Evolutionary conservation across 2,888 invertebrate species (phyloP), one percentile per base, ranked within the genome.

Genomic region (Heliconius ethilla): DNA sequence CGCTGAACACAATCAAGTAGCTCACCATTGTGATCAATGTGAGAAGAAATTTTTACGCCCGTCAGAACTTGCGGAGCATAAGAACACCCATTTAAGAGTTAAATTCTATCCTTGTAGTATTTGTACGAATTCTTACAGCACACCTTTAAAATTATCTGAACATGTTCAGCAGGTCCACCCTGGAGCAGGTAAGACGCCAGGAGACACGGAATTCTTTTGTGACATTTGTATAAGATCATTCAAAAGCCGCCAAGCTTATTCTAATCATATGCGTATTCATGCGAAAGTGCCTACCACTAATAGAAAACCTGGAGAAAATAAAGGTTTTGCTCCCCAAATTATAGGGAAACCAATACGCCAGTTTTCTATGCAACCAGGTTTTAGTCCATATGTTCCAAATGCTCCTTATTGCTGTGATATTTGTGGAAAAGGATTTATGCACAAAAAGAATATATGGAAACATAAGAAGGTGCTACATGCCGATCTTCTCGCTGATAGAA

Each of bases 21-120:
- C 94, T 2, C 94, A 95, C 82, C 94, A 94, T 76, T 96, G 96
- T 79, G 95, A 95, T 22, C 95, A 96, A 73, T 96, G 96, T 83
- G 95, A 95, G 25, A 95, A 96, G 85, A 94, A 95, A 75, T 96
- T 96, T 87, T 87, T 95, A 73, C 94, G 95, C 7, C 95, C 95
- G 37, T 92, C 93, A 0, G 96, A 96, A 82, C 89, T 96, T 3
- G 95, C 95, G 0, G 96, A 96, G 84, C 96, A 96, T 84, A 95
- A 96, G 80, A 96, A 95, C 84, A 95, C 95, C 9, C 96, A 96
- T 86, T 90, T 96, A 81, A 95, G 96, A 83, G 94, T 96, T 3
- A 96, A 96, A 83, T 94, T 96, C 73, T 96, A 96, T 81, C 95
- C 95, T 1, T 96, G 96, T 82, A 95, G 93, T 33, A 88, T 95